These are phyloP conservation scores for Spisula subtruncata DNA, from an alignment of 2,888 invertebrate species.

Conservation along the genomic window DNA sequence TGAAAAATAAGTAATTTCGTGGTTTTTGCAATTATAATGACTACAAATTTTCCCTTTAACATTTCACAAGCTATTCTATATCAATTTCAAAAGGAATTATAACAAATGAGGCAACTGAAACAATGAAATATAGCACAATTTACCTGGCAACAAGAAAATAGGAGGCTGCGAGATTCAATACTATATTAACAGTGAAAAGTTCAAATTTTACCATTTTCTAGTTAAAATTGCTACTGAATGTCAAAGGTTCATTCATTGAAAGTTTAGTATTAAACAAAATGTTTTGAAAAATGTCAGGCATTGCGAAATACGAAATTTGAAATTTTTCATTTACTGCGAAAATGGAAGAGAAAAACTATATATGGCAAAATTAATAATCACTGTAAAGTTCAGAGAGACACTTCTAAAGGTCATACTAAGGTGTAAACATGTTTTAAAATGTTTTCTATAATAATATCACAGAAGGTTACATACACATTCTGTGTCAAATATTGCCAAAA, in stretches of 20 bases:
- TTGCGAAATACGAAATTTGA: background rate
- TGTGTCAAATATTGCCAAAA: too few species aligned
- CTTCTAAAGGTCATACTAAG: background rate
- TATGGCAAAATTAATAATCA: background rate
- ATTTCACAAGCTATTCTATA: background rate
- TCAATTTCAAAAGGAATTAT: constrained; percentile 4
- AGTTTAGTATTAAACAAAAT: background rate
- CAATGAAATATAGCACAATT: constrained; percentile 12
- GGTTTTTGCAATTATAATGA: background rate
- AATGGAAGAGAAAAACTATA: background rate
- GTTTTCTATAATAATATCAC: too few species aligned
- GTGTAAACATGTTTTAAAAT: too few species aligned
- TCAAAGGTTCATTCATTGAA: background rate
- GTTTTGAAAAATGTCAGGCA: background rate
- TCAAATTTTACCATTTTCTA: background rate
- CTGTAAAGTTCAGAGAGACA: background rate
- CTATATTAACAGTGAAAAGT: background rate
- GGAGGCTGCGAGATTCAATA: background rate
- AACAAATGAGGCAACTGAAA: background rate
- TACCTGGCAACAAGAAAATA: background rate
- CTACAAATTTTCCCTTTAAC: background rate
- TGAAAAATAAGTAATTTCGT: background rate
- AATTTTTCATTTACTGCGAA: background rate
- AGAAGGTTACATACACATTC: too few species aligned
- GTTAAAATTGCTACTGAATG: background rate